Base-by-base conservation (phyloP, 2,113 vertebrate genomes). In the Onychostoma macrolepis region DNA sequence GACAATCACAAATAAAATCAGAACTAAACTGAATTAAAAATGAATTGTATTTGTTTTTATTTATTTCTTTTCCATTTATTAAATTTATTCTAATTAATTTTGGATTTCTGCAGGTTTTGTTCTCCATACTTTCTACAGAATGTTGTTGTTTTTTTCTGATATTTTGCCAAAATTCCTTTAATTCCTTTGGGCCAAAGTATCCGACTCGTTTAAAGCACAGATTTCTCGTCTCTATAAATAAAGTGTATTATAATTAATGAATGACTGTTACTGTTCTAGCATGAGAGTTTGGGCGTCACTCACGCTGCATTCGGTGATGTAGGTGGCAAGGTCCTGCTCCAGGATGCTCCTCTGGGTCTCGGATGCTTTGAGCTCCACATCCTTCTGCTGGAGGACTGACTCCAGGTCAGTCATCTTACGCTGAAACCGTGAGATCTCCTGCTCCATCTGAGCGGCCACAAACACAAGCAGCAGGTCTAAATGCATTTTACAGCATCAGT, bases 221-320 rank as follows among this genome's bases (percentile, higher is more conserved):
- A 19, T 2, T n/a, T 24, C 24, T 61, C 1, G 9, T 61, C 9
- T 61, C 58, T 61, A 10, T 58, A n/a, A 61, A n/a, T n/a, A 1
- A n/a, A n/a, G 58, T 61, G 24, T n/a, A 61, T 61, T 61, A n/a
- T 61, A 24, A 61, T 61, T n/a, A n/a, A 3, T 24, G 21, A 56
- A 9, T 56, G 45, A 48, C 45, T 56, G 6, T 56, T 2, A 21
- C 19, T 12, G 2, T 13, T 2, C 45, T 12, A 48, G 11, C 17
- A 50, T 53, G 48, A 48, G 45, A 17, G 15, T 53, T 7, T 33
- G 12, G 2, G 65, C 28, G 0, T 15, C 82, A 95, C 98, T 99
- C 96, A 99, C 98, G 91, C 98, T 99, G 96, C 98, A 99, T 94
- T 99, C 98, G 86, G 98, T 99, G 94, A 99, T 99, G 96, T 99